These are phyloP conservation scores for Esox masquinongy DNA, from an alignment of 2,797 vertebrate genomes.

Conservation along the genomic window DNA sequence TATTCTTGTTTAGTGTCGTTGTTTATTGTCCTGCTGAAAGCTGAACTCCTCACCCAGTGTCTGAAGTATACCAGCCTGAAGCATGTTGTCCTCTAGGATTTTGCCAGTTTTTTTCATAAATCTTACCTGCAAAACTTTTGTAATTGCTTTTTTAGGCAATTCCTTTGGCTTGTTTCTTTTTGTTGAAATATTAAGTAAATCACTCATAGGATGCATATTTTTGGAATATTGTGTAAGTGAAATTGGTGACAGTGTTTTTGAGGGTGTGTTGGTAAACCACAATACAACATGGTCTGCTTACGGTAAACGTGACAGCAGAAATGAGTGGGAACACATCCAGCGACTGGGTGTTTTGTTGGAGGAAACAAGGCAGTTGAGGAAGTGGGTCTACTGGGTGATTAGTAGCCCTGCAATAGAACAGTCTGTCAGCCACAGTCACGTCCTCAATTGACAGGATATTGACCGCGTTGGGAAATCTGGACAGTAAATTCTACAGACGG, in stretches of 20 bases:
- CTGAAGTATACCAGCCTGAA: too few relatives aligned
- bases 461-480: background rate
- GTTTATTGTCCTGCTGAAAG: too few relatives aligned
- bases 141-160: too few relatives aligned
- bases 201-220: too few relatives aligned
- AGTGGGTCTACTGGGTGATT: background rate
- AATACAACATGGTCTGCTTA: background rate
- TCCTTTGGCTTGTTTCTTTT: too few relatives aligned
- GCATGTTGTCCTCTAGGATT: too few relatives aligned
- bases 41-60: too few relatives aligned
- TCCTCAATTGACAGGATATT: background rate
- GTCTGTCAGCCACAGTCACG: background rate
- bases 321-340: background rate
- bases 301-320: background rate
- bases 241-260: background rate
- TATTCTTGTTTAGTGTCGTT: too few relatives aligned
- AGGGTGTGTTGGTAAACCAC: background rate
- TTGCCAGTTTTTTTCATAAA: too few relatives aligned
- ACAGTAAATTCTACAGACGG: conserved; percentile 10
- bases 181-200: too few relatives aligned
- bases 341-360: background rate
- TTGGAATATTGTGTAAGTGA: too few relatives aligned
- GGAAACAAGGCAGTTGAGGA: background rate
- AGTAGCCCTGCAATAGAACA: background rate
- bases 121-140: too few relatives aligned